A percentile compares a stretch with the other conserved stretches of the same genome.
These are phyloP conservation scores for Eristalis tenax DNA, from an alignment of 2,888 invertebrate genomes.

Conservation along the genomic window DNA sequence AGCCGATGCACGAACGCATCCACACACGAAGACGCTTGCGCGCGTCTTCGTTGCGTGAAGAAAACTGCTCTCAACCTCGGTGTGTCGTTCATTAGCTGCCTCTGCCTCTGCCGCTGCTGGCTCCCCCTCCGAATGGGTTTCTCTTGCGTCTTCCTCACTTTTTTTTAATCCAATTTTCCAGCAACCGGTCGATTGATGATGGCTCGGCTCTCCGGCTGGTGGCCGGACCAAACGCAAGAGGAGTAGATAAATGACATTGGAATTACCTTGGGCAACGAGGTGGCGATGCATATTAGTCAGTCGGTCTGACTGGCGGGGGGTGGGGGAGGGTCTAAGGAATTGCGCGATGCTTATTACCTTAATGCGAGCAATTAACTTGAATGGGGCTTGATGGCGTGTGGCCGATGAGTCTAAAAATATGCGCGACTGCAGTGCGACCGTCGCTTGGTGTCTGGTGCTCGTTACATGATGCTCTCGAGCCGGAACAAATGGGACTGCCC, in stretches of 20 bases:
- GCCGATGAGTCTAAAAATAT: constrained; percentile 56
- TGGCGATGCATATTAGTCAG: constrained; percentile 56
- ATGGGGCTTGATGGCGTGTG: constrained; percentile 63
- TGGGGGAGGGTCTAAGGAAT: constrained; percentile 26
- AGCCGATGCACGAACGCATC: constrained; percentile 25
- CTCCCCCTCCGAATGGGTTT: not conserved
- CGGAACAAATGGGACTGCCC: constrained; percentile 32
- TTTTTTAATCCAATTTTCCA: constrained; percentile 62
- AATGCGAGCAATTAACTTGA: constrained; percentile 60
- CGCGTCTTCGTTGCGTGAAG: not conserved
- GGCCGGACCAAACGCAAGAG: constrained; percentile 38
- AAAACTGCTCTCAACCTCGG: constrained; percentile 16
- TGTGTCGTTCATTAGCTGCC: not conserved
- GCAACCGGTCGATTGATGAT: constrained; percentile 64
- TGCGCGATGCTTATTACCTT: constrained; percentile 56
- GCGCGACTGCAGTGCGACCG: constrained; percentile 1
- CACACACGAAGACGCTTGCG: too few species aligned
- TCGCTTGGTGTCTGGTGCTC: not conserved
- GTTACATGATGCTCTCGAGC: not conserved
- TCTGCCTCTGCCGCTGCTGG: too few species aligned
- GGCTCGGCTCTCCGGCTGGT: constrained; percentile 62
- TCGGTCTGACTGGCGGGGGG: not conserved
- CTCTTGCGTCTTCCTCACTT: not conserved
- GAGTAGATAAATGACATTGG: constrained; percentile 65
- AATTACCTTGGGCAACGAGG: constrained; percentile 51